phyloP scores from a whole-genome alignment of 30 jellyfish, hydroid and myxozoan species.

The Chrysaora quinquecirrha region DNA sequence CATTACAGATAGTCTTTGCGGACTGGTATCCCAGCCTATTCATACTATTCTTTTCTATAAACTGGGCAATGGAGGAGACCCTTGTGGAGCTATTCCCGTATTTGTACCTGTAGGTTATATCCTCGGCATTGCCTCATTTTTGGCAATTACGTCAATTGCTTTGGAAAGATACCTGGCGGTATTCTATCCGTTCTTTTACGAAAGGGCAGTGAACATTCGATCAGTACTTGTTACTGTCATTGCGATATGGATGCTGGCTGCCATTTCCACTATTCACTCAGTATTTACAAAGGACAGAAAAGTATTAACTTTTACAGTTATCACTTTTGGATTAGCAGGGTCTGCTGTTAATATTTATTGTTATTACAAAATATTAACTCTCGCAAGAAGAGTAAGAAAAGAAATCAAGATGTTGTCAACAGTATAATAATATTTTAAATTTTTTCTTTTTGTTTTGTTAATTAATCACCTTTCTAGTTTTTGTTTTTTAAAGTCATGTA shows the following conservation, averaged over 20 bases:
- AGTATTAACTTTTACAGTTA: not conserved
- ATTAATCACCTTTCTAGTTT: no score
- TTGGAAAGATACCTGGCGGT: not conserved
- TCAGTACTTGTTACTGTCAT: not conserved
- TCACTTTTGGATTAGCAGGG: not conserved
- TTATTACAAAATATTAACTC: not conserved
- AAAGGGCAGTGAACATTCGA: not conserved
- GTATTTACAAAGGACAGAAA: not conserved
- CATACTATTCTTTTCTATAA: not conserved
- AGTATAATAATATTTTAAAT: no score
- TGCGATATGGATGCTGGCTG: not conserved
- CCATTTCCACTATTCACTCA: not conserved
- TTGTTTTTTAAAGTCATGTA: not conserved
- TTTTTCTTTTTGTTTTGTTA: no score
- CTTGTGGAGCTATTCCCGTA: not conserved
- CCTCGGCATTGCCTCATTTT: not conserved
- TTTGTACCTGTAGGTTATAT: not conserved
- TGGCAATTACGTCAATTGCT: not conserved
- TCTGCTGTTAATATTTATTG: not conserved
- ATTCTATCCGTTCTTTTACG: not conserved
- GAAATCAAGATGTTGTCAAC: no score
- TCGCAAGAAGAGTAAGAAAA: not conserved
- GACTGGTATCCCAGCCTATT: not conserved
- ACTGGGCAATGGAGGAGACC: not conserved
- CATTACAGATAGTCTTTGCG: not conserved